phyloP scores from a whole-genome alignment of 2,888 invertebrate species.

The Elaeidobius kamerunicus region DNA sequence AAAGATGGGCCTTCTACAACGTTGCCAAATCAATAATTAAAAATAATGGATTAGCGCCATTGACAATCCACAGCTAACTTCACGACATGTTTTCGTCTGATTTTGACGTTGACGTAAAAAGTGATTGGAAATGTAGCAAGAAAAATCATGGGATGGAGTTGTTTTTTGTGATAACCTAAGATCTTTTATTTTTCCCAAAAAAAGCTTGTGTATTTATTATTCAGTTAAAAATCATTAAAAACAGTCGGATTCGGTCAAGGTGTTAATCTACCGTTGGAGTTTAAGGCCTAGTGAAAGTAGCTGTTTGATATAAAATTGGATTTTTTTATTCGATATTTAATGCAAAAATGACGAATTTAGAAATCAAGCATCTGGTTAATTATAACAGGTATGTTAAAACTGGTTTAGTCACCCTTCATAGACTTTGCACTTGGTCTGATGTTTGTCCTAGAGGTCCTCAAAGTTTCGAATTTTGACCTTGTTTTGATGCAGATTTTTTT shows the following conservation, averaged over 20 bases:
- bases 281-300: conserved; percentile 2
- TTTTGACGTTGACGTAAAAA: not conserved
- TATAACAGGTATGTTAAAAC: conserved; percentile 18
- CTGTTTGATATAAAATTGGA: not conserved
- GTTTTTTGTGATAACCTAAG: not conserved
- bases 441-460: too few species aligned
- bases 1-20: too few species aligned
- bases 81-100: too few species aligned
- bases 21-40: too few species aligned
- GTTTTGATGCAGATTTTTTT: too few species aligned
- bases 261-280: too few species aligned
- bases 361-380: conserved; percentile 42
- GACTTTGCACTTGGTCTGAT: too few species aligned
- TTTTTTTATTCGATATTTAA: not conserved
- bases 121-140: not conserved
- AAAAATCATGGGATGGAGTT: not conserved
- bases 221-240: too few species aligned
- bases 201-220: not conserved
- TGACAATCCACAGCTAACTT: too few species aligned
- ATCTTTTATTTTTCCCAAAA: not conserved
- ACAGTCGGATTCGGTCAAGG: not conserved
- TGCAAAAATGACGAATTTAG: conserved; percentile 46
- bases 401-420: not conserved
- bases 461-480: too few species aligned
- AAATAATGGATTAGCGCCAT: too few species aligned